Evolutionary conservation across 2,888 invertebrate genomes (phyloP), one percentile per base, ranked within the genome.

Genomic region (Crepidodera aurea): DNA sequence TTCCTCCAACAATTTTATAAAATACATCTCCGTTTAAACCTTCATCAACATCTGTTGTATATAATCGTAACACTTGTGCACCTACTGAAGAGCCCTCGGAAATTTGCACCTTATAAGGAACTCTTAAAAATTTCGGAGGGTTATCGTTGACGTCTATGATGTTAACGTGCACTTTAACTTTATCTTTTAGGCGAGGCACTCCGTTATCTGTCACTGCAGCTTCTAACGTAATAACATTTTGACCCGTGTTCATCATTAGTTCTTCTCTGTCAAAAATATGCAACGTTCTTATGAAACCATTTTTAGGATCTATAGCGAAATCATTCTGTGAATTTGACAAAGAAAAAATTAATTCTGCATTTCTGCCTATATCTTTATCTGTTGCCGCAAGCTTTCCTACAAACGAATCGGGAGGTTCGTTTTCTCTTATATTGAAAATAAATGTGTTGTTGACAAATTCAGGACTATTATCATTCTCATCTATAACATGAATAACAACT

Each of bases 381-480:
- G 88, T 88, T 0, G 98, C 98, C 12, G 90, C 88, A 66, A 98
- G 83, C 80, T 94, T 94, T 1, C 98, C 94, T 22, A 98, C 93
- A 81, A 95, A 96, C 0, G 94, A 92, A 78, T 94, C 94, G 0
- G 90, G 87, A 1, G 92, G 91, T 68, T 93, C 92, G 79, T 95
- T 94, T 82, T 96, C 95, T 54, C 90, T 88, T 13, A 98, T 88
- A 78, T 89, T 92, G 77, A 97, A 96, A 62, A 91, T 90, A 81
- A 98, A 98, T 12, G 93, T 93, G 25, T 89, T 87, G 73, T 97
- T 94, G 1, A 90, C 90, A 81, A 99, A 98, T 77, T 91, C 88
- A 0, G 98, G 98, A 25, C 91, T 88, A 79, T 97, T 96, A 82
- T 98, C 98, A 81, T 99, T 98, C 82, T 97, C 96, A 82, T 98